Conservation (phyloP, 2,888 invertebrate species). For the Gibbula magus region DNA sequence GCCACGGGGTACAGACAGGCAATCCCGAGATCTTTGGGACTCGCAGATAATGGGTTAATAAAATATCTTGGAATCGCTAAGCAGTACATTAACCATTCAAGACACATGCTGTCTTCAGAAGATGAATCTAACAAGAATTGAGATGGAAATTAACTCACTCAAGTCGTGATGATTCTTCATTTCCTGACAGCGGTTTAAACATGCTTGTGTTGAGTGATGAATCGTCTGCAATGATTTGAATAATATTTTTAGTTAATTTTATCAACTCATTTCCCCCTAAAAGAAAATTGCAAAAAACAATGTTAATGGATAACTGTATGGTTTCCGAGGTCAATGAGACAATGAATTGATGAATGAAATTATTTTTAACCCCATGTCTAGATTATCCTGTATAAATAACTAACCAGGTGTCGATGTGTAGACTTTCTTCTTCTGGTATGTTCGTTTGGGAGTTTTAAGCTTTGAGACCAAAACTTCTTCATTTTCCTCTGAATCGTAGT, state of each 20-base stretch:
- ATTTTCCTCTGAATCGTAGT: conserved; percentile 50
- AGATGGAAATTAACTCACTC: conserved; percentile 41
- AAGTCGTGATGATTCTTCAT: conserved; percentile 48
- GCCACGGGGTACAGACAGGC: too few relatives aligned
- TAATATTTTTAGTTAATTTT: background rate
- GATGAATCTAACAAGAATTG: background rate
- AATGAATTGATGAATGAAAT: too few relatives aligned
- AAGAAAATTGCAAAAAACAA: background rate
- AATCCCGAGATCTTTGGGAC: too few relatives aligned
- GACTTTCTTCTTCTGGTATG: background rate
- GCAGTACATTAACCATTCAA: background rate
- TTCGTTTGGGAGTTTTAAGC: conserved; percentile 34
- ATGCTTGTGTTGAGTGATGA: background rate
- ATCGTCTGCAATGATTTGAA: background rate
- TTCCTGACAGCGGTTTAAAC: conserved; percentile 52
- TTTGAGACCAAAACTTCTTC: conserved; percentile 49
- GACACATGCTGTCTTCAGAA: background rate
- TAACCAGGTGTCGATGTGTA: background rate
- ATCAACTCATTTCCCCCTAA: background rate
- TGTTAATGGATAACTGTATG: too few relatives aligned
- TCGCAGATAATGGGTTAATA: too few relatives aligned
- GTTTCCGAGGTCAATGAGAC: too few relatives aligned
- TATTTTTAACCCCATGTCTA: too few relatives aligned
- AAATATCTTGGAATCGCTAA: background rate
- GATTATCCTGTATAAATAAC: background rate